Evolutionary conservation across 2,888 invertebrate species (phyloP).

Genomic region (Cyaniris semiargus): DNA sequence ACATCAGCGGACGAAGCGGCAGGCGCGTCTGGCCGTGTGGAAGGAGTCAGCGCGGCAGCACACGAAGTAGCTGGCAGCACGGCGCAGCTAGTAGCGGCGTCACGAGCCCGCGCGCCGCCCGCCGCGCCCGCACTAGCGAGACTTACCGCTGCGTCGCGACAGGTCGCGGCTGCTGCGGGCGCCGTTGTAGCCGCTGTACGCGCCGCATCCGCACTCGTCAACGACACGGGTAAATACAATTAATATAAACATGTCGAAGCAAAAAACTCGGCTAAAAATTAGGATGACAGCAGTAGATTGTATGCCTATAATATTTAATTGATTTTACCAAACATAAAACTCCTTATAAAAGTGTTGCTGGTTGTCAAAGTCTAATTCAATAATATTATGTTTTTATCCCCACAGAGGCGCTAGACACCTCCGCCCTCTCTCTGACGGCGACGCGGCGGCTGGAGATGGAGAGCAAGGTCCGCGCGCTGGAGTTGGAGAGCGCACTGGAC

Average conservation of each 20-base stretch:
- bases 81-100: constrained; percentile 98
- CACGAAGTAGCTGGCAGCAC: constrained; percentile 97
- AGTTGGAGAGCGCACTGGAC: constrained; percentile 94
- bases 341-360: no score
- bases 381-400: not conserved
- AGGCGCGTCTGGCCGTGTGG: constrained; percentile 92
- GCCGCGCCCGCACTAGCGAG: constrained; percentile 89
- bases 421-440: constrained; percentile 93
- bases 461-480: constrained; percentile 95
- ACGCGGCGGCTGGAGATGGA: constrained; percentile 99
- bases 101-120: constrained; percentile 95
- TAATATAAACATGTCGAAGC: no score
- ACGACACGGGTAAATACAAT: constrained; percentile 85
- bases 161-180: constrained; percentile 94
- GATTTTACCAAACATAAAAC: no score
- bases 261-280: no score
- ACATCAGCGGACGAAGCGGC: constrained; percentile 80
- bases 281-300: no score
- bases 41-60: constrained; percentile 96
- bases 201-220: constrained; percentile 90
- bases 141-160: constrained; percentile 91
- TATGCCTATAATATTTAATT: no score
- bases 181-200: constrained; percentile 96
- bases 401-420: constrained; percentile 93
- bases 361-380: no score